Conservation (phyloP, 2,888 invertebrate genomes). For the Cosmopolites sordidus region DNA sequence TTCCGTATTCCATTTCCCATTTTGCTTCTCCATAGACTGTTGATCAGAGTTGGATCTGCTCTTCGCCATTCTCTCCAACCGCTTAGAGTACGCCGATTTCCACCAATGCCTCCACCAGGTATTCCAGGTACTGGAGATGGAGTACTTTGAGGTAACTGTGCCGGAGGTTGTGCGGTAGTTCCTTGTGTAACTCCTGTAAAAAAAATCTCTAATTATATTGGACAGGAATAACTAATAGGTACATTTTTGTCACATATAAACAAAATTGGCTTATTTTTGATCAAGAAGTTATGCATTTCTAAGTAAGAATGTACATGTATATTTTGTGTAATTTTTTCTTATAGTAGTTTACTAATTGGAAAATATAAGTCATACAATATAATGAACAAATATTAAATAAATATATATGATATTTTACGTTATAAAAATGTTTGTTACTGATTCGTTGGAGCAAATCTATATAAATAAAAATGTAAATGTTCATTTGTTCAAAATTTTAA, state of each 20-base stretch:
- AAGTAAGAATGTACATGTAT: too few relatives aligned
- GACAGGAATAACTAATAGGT: not conserved
- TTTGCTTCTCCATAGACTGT: conserved; percentile 69
- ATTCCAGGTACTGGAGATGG: conserved; percentile 52
- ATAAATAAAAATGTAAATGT: too few relatives aligned
- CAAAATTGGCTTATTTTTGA: too few relatives aligned
- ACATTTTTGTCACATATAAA: not conserved
- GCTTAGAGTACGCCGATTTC: conserved; percentile 52
- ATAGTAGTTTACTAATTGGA: too few relatives aligned
- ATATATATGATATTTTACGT: too few relatives aligned
- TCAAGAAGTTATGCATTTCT: too few relatives aligned
- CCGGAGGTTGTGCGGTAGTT: conserved; percentile 54
- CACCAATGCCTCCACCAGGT: conserved; percentile 56
- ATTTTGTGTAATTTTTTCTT: too few relatives aligned
- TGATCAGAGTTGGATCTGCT: conserved; percentile 68
- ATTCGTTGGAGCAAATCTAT: too few relatives aligned
- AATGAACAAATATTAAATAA: too few relatives aligned
- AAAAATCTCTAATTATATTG: not conserved
- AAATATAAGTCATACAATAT: too few relatives aligned
- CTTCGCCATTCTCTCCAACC: conserved; percentile 70
- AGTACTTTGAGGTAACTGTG: conserved; percentile 50
- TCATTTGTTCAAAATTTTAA: too few relatives aligned
- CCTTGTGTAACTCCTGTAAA: conserved; percentile 49
- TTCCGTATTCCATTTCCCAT: conserved; percentile 67
- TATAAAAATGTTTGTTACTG: too few relatives aligned